Evolutionary conservation across 2,888 invertebrate genomes (phyloP).

Genomic region (Callimorpha dominula): DNA sequence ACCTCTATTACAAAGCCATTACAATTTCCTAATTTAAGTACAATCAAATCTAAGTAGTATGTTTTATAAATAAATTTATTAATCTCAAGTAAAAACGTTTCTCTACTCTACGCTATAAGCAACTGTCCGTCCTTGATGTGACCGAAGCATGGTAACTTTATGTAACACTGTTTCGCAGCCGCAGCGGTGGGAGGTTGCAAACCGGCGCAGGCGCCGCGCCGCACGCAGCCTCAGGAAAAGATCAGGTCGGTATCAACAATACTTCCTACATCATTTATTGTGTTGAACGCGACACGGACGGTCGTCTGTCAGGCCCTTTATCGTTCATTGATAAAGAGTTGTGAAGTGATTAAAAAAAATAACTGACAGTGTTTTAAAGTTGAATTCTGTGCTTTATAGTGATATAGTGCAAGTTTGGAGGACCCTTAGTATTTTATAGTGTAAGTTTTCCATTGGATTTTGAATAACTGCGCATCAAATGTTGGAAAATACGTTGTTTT

Average conservation of each 20-base stretch:
- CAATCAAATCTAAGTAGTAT: too few species aligned
- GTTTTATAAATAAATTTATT: not conserved
- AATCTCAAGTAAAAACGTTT: conserved; percentile 7
- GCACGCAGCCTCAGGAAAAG: conserved; percentile 78
- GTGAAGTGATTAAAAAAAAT: conserved; percentile 36
- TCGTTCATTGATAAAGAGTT: conserved; percentile 29
- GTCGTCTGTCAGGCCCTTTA: conserved; percentile 58
- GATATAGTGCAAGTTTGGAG: conserved; percentile 50
- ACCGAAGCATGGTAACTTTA: conserved; percentile 69
- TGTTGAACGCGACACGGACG: conserved; percentile 58
- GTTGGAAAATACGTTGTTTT: conserved; percentile 8
- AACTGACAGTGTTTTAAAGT: conserved; percentile 46
- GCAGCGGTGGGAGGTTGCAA: conserved; percentile 80
- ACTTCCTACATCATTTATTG: conserved; percentile 77
- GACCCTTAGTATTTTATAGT: not conserved
- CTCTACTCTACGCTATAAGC: too few species aligned
- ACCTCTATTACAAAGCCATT: too few species aligned
- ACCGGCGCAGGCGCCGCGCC: conserved; percentile 73
- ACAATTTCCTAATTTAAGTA: too few species aligned
- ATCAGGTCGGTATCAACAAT: conserved; percentile 72
- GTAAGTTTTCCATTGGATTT: conserved; percentile 12
- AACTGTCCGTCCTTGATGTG: conserved; percentile 34
- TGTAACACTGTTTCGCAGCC: conserved; percentile 78
- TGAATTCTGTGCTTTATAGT: conserved; percentile 46
- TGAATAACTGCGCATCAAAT: not conserved